Percentiles rank a stretch among this genome's conserved stretches.
These are phyloP conservation scores for Drosophila dives DNA, from an alignment of 2,888 invertebrate species.

Conservation along the genomic window DNA sequence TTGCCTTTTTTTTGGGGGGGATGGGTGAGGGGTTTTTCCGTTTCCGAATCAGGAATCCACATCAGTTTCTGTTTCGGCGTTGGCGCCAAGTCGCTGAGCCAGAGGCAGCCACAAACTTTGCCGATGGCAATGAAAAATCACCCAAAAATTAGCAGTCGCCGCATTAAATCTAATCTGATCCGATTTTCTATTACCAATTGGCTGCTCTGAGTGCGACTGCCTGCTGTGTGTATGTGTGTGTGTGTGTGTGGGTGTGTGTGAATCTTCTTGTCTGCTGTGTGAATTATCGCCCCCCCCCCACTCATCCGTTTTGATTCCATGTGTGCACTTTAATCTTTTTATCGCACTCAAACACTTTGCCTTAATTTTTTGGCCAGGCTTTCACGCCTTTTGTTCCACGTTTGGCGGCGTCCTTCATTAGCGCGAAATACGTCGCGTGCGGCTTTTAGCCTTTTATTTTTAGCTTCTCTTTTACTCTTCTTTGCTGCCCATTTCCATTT, in stretches of 20 bases:
- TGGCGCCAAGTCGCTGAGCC: conserved; percentile 58
- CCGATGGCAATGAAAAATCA: conserved; percentile 68
- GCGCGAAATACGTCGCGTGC: conserved; percentile 74
- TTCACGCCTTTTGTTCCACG: conserved; percentile 66
- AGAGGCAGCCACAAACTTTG: conserved; percentile 29
- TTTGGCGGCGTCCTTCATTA: conserved; percentile 57
- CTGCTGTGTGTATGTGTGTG: conserved; percentile 24
- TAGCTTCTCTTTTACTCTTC: conserved; percentile 10
- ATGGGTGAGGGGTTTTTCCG: background rate
- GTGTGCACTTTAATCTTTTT: conserved; percentile 77
- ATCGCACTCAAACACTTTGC: conserved; percentile 76
- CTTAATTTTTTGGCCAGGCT: conserved; percentile 52
- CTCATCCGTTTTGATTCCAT: conserved; percentile 26
- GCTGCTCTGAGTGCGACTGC: conserved; percentile 40
- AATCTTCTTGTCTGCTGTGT: conserved; percentile 29
- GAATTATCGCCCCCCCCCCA: conserved; percentile 42
- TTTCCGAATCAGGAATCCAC: conserved; percentile 8
- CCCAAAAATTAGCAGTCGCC: conserved; percentile 75
- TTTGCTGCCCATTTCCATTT: conserved; percentile 34
- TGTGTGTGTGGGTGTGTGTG: conserved; percentile 10
- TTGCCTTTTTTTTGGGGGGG: background rate
- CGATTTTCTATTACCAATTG: conserved; percentile 79
- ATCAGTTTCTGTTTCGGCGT: background rate
- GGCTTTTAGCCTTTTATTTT: conserved; percentile 46
- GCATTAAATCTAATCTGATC: conserved; percentile 80